Evolutionary conservation across 2,797 vertebrate species (phyloP).

Genomic region (Hybognathus amarus): DNA sequence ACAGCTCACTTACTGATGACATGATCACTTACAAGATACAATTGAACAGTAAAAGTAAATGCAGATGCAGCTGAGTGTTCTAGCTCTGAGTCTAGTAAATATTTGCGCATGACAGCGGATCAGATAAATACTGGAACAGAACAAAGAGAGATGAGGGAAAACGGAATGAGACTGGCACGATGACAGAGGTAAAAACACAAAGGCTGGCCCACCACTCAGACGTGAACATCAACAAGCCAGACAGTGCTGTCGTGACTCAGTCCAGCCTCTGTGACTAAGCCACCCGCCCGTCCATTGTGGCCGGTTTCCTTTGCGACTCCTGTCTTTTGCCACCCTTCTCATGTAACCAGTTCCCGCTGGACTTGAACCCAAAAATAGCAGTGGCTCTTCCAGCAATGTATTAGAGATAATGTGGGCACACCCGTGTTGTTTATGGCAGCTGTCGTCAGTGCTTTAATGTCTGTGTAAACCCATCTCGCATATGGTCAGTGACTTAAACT

Average conservation of each 20-base stretch:
- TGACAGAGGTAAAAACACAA: constrained; percentile 28
- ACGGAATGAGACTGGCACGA: constrained; percentile 15
- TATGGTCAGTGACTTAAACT: constrained; percentile 11
- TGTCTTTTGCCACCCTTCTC: constrained; percentile 54
- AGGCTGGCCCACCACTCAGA: constrained; percentile 17
- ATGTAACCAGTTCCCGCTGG: constrained; percentile 47
- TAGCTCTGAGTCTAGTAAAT: constrained; percentile 37
- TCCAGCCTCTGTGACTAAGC: constrained; percentile 64
- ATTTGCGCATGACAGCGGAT: constrained; percentile 25
- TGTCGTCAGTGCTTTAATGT: constrained; percentile 22
- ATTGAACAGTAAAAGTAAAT: constrained; percentile 13
- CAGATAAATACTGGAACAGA: constrained; percentile 32
- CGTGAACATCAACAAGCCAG: constrained; percentile 26
- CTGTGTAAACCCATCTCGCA: constrained; percentile 16
- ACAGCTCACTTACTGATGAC: not conserved
- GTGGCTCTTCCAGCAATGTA: constrained; percentile 30
- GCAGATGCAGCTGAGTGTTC: not conserved
- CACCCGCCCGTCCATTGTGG: constrained; percentile 56
- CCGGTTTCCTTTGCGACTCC: constrained; percentile 48
- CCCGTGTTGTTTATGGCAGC: constrained; percentile 53
- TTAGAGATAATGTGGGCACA: constrained; percentile 50
- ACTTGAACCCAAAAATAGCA: constrained; percentile 50
- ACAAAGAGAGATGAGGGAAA: constrained; percentile 9
- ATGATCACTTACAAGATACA: constrained; percentile 8
- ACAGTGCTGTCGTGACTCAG: constrained; percentile 47